phyloP scores from a whole-genome alignment of 1,140 invertebrate genomes.

The Chrysopa pallens region DNA sequence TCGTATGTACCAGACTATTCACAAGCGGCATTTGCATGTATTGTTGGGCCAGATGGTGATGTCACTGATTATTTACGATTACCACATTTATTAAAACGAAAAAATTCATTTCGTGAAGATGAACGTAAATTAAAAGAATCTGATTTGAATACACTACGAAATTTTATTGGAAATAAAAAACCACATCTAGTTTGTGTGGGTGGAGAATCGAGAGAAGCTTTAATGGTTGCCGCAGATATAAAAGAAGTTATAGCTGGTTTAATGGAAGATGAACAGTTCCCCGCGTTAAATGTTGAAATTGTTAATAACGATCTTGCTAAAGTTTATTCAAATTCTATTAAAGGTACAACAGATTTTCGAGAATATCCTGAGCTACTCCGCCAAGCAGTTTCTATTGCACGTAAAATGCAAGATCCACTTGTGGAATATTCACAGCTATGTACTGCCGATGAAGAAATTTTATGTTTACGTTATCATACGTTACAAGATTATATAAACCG shows the following conservation, averaged over 20 bases:
- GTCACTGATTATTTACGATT: slow-evolving; percentile 79
- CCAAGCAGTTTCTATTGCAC: slow-evolving; percentile 81
- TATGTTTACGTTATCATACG: slow-evolving; percentile 83
- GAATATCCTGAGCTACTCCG: slow-evolving; percentile 78
- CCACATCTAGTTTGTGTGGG: slow-evolving; percentile 87
- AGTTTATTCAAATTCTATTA: slow-evolving; percentile 81
- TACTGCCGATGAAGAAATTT: slow-evolving; percentile 86
- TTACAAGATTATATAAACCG: slow-evolving; percentile 72
- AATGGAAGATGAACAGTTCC: slow-evolving; percentile 74
- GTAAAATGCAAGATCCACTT: slow-evolving; percentile 87
- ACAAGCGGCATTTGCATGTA: slow-evolving; percentile 74
- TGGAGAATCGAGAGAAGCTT: slow-evolving; percentile 75
- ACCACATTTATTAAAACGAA: slow-evolving; percentile 66
- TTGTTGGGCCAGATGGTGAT: slow-evolving; percentile 78
- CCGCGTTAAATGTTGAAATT: slow-evolving; percentile 74
- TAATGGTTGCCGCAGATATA: slow-evolving; percentile 74
- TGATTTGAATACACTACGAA: slow-evolving; percentile 61
- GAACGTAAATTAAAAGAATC: slow-evolving; percentile 62
- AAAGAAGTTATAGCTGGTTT: slow-evolving; percentile 56
- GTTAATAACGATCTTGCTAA: slow-evolving; percentile 83
- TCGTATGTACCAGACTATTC: slow-evolving; percentile 75
- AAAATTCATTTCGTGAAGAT: slow-evolving; percentile 49
- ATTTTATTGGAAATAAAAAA: slow-evolving; percentile 79
- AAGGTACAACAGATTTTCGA: slow-evolving; percentile 69
- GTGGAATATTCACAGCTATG: slow-evolving; percentile 93